Evolutionary conservation across 2,888 invertebrate species (phyloP).

Genomic region (Euzetes globulus): DNA sequence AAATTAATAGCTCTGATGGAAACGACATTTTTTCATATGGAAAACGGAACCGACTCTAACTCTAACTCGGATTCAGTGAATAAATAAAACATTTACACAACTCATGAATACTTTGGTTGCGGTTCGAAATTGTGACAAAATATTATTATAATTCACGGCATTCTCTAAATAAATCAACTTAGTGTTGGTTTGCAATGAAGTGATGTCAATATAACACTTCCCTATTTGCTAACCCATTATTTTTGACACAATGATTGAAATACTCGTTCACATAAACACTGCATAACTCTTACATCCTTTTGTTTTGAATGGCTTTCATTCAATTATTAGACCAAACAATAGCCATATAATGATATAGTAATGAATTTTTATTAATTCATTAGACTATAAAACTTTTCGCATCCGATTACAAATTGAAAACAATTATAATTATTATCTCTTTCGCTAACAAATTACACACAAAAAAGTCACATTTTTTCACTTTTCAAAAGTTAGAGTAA

Average conservation of each 20-base stretch:
- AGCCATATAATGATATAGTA: slow-evolving; percentile 1
- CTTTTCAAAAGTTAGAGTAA: background rate
- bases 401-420: background rate
- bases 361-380: background rate
- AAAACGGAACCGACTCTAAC: too few species aligned
- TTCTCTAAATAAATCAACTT: background rate
- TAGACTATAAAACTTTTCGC: background rate
- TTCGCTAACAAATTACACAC: background rate
- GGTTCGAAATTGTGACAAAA: background rate
- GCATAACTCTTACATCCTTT: background rate
- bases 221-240: background rate
- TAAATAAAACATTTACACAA: too few species aligned
- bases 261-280: background rate
- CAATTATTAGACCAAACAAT: background rate
- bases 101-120: too few species aligned
- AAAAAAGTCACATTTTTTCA: background rate
- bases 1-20: too few species aligned
- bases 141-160: background rate
- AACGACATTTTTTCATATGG: too few species aligned
- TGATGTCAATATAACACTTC: slow-evolving; percentile 1
- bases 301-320: background rate
- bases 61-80: too few species aligned
- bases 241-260: slow-evolving; percentile 1
- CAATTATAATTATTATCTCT: background rate
- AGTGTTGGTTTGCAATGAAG: background rate